phyloP scores from a whole-genome alignment of 2,797 vertebrate genomes.

The Danio jaintianensis region DNA sequence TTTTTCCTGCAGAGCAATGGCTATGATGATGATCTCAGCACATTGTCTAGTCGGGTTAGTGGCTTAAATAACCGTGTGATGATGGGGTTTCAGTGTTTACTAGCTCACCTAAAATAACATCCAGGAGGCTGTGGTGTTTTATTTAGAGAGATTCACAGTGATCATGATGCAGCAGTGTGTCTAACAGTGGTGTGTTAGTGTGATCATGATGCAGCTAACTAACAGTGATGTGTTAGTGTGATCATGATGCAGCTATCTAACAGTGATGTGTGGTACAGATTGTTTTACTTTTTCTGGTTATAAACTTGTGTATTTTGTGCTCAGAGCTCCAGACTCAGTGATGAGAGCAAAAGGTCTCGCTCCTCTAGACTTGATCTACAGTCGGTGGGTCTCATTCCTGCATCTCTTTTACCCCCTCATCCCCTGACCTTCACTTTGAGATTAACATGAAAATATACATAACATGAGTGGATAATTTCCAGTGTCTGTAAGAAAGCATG shows the following conservation, averaged over 20 bases:
- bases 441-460: constrained; percentile 10
- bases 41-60: constrained; percentile 89
- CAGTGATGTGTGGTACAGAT: neutral
- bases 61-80: constrained; percentile 46
- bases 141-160: neutral
- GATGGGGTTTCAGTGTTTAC: neutral
- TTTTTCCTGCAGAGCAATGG: constrained; percentile 82
- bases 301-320: constrained; percentile 24
- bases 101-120: neutral
- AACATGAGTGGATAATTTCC: neutral
- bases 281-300: neutral
- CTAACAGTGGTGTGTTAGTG: neutral
- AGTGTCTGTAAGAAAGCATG: constrained; percentile 1
- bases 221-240: neutral
- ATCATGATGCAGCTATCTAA: neutral
- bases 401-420: neutral
- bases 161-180: neutral
- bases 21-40: constrained; percentile 80
- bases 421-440: neutral
- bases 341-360: constrained; percentile 71
- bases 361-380: constrained; percentile 74
- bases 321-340: constrained; percentile 70
- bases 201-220: neutral
- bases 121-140: neutral
- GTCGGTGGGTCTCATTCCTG: constrained; percentile 70